Evolutionary conservation across 1,140 invertebrate genomes (phyloP).

Genomic region (Argopecten irradians): DNA sequence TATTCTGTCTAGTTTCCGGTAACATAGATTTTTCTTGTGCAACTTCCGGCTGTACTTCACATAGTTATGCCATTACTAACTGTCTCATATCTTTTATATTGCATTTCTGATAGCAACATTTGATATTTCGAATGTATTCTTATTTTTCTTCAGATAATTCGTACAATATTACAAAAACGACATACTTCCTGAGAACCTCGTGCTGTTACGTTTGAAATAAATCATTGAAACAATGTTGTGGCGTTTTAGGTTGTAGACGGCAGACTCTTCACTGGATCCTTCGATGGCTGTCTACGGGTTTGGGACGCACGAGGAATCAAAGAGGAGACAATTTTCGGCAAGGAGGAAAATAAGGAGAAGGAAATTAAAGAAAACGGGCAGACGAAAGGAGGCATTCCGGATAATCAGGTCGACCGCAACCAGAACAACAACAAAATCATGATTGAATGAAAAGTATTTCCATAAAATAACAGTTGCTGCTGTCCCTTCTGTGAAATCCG

Average conservation of each 20-base stretch:
- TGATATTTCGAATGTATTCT: too few relatives aligned
- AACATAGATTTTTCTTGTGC: too few relatives aligned
- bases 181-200: too few relatives aligned
- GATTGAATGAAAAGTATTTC: constrained; percentile 49
- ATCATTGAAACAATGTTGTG: background rate
- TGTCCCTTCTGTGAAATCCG: background rate
- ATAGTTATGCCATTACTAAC: too few relatives aligned
- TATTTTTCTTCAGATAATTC: too few relatives aligned
- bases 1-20: too few relatives aligned
- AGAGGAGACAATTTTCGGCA: constrained; percentile 59
- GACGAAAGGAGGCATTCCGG: constrained; percentile 51
- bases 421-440: constrained; percentile 65
- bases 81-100: too few relatives aligned
- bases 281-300: constrained; percentile 76
- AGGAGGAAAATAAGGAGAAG: constrained; percentile 56
- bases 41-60: too few relatives aligned
- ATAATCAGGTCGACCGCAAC: constrained; percentile 52
- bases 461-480: background rate
- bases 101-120: too few relatives aligned
- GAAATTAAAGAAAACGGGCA: constrained; percentile 61
- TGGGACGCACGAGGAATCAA: constrained; percentile 74
- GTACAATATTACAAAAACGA: too few relatives aligned
- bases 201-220: too few relatives aligned
- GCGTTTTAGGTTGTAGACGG: constrained; percentile 69
- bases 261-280: constrained; percentile 76